Conservation (phyloP, 2,113 vertebrate genomes). For the Sturnira hondurensis region DNA sequence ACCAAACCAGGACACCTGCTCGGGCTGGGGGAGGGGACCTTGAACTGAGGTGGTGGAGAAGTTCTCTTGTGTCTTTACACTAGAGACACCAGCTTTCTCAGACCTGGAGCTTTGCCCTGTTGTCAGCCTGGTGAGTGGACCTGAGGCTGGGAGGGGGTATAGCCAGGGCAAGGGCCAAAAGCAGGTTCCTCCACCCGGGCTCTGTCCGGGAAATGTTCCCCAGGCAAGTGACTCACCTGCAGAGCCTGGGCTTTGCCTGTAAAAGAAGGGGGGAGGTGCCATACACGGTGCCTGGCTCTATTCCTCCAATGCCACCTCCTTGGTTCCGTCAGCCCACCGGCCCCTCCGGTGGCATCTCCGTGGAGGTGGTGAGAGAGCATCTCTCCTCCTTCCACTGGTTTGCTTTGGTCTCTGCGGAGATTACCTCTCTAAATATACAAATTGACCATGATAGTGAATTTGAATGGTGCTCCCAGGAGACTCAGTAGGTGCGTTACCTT, state of each 20-base stretch:
- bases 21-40: neutral
- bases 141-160: neutral
- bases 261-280: neutral
- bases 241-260: neutral
- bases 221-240: neutral
- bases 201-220: neutral
- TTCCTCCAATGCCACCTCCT: neutral
- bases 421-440: neutral
- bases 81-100: neutral
- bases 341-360: neutral
- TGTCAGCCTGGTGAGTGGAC: neutral
- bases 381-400: fast-evolving
- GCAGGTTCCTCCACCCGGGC: neutral
- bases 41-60: no score
- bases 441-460: neutral
- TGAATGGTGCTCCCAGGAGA: fast-evolving
- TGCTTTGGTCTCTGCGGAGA: neutral
- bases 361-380: neutral
- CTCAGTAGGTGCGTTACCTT: no score
- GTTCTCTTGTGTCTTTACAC: neutral
- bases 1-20: neutral
- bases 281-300: fast-evolving
- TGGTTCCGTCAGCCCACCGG: neutral
- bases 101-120: neutral
- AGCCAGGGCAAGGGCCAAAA: neutral